Conservation (phyloP, 1,140 invertebrate genomes). For the Zaprionus vittiger region DNA sequence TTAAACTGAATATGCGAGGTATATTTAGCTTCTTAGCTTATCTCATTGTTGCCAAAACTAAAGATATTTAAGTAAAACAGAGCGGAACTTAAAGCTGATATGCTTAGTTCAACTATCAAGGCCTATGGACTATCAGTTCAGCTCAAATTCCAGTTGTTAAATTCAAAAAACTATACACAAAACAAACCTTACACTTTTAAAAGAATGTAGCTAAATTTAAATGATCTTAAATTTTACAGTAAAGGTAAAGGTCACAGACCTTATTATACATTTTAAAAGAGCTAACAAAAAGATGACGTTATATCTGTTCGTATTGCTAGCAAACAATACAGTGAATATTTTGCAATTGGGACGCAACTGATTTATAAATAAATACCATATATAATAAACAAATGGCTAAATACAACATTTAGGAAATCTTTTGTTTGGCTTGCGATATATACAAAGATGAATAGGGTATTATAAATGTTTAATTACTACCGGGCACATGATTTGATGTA, state of each 20-base stretch:
- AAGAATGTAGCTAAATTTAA: background rate
- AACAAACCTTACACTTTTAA: background rate
- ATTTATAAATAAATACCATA: slow-evolving; percentile 30
- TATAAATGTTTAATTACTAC: slow-evolving; percentile 7
- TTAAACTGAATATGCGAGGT: too few relatives aligned
- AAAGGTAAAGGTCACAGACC: background rate
- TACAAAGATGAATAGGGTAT: background rate
- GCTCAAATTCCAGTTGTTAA: too few relatives aligned
- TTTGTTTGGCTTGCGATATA: slow-evolving; percentile 7
- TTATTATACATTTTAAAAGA: background rate
- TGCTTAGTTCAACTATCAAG: too few relatives aligned
- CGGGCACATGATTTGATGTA: background rate
- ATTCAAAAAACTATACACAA: background rate
- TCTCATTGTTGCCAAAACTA: too few relatives aligned
- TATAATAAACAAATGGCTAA: slow-evolving; percentile 15
- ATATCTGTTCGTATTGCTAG: slow-evolving; percentile 28
- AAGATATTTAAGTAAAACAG: too few relatives aligned
- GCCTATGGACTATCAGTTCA: too few relatives aligned
- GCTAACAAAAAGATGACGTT: slow-evolving; percentile 27
- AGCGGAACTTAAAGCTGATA: too few relatives aligned
- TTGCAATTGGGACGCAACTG: slow-evolving; percentile 28
- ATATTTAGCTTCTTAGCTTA: too few relatives aligned
- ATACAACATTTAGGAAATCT: background rate
- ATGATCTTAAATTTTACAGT: background rate
- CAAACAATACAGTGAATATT: slow-evolving; percentile 14